Evolutionary conservation across 2,888 invertebrate genomes (phyloP), one percentile per base, ranked within the genome.

Genomic region (Ennomos fuscantarius): DNA sequence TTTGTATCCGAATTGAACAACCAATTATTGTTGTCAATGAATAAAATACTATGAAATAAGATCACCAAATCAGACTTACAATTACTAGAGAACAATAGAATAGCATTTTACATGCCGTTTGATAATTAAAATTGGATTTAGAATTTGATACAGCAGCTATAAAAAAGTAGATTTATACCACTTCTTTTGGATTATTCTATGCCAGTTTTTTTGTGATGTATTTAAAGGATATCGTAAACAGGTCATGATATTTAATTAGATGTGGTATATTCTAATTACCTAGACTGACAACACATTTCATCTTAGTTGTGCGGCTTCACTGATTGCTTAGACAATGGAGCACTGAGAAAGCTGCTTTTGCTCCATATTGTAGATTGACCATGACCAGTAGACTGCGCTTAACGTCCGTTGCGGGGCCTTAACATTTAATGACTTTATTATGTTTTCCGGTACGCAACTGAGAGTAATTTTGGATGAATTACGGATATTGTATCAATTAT

Each of bases 341-440:
- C 63, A 76, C 74, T 72, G 77, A 79, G 86, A 86, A 81, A 86
- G 84, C 74, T 70, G 73, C 76, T 68, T 69, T 57, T 73, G 86
- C 68, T 75, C 86, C 62, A 79, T 75, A 83, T 84, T 77, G 72
- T 72, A 74, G 79, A 81, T 84, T 81, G 79, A 82, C 81, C 85
- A 78, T 82, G 79, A 85, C 81, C 68, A 66, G 60, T 69, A 66
- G 65, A 63, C 72, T 65, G 66, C 62, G 56, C 54, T 60, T 52
- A 54, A 54, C 48, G 58, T 36, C 32, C 45, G 51, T 49, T 34
- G 37, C 40, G 42, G 49, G 50, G 59, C 62, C 62, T 60, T 63
- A 61, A 63, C 63, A 60, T 62, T 65, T 60, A 57, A 55, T 55
- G 36, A 54, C 60, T 56, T 62, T 59, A 68, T 63, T 60, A 56